Evolutionary conservation across 1,140 invertebrate species (phyloP), one percentile per base, ranked within the genome.

Genomic region (Mamestra configurata): DNA sequence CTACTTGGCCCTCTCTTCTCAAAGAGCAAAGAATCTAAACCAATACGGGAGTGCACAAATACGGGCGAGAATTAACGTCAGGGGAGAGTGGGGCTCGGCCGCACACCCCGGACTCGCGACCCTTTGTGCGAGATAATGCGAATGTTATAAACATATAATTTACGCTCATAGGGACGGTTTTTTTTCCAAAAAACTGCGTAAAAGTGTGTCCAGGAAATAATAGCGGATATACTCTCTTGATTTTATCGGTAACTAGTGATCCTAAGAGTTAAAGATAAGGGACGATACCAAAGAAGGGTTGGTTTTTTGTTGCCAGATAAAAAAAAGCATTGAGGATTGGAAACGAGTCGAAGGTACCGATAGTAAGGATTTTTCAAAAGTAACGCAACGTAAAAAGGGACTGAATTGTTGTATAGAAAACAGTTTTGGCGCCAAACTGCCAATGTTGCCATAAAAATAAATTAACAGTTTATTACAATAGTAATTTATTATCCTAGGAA

Each of bases 21-120:
- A 43, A 55, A 79, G 55, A 84, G 81, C 72, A 82, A 81, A 84
- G 86, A 83, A 83, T 79, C 83, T 87, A 86, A 86, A 76, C 84
- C 83, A 87, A 88, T 89, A 90, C 83, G 82, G 81, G 82, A 85
- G 76, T 84, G 80, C 79, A 79, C 82, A 87, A 88, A 88, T 87
- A 87, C 82, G 84, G 86, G 86, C 51, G 24, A 55, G 73, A 80
- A 80, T 81, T 80, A 77, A 64, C 37, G 57, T 20, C 40, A 53
- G 46, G 51, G 73, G 51, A 20, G 43, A 24, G 18, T 27, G 61
- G 46, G 75, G 46, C n/a, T 27, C 46, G 49, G 27, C 49, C 59
- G 40, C 24, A 61, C 73, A 61, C 57, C 73, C 73, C 53, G 5
- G 27, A 31, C 37, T 55, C 51, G 53, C 43, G 43, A 68, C 61